These are phyloP conservation scores for Lasioglossum baleicum DNA, from an alignment of 1,140 invertebrate genomes.

Conservation along the genomic window DNA sequence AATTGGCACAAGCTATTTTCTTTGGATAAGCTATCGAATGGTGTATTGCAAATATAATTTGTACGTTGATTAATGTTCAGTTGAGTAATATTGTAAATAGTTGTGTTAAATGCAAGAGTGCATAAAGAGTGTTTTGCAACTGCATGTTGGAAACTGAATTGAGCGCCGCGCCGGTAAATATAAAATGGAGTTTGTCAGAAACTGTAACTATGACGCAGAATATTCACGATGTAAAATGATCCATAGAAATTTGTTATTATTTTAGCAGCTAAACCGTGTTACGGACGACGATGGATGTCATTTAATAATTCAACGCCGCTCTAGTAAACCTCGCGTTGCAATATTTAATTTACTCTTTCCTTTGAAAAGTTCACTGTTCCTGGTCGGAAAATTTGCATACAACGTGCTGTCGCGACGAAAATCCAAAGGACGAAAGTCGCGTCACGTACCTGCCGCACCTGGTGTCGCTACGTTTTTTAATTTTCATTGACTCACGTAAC, in stretches of 20 bases:
- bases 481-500: neutral
- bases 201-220: too few species aligned
- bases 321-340: neutral
- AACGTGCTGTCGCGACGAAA: slow-evolving; percentile 10
- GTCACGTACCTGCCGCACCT: slow-evolving; percentile 11
- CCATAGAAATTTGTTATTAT: neutral
- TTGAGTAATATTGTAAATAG: too few species aligned
- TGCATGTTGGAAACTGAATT: too few species aligned
- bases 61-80: too few species aligned
- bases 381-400: slow-evolving; percentile 26
- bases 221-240: too few species aligned
- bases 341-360: slow-evolving; percentile 26
- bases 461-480: slow-evolving; percentile 29
- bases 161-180: too few species aligned
- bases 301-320: slow-evolving; percentile 4
- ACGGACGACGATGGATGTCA: neutral
- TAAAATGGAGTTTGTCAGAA: too few species aligned
- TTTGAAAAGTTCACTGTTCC: slow-evolving; percentile 5
- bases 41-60: too few species aligned
- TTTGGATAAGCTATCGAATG: too few species aligned
- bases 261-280: neutral
- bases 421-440: slow-evolving; percentile 27
- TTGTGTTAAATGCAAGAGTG: too few species aligned
- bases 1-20: too few species aligned
- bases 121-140: too few species aligned